phyloP scores from a whole-genome alignment of 2,797 vertebrate species.

The Hydrocynus forskahlii region DNA sequence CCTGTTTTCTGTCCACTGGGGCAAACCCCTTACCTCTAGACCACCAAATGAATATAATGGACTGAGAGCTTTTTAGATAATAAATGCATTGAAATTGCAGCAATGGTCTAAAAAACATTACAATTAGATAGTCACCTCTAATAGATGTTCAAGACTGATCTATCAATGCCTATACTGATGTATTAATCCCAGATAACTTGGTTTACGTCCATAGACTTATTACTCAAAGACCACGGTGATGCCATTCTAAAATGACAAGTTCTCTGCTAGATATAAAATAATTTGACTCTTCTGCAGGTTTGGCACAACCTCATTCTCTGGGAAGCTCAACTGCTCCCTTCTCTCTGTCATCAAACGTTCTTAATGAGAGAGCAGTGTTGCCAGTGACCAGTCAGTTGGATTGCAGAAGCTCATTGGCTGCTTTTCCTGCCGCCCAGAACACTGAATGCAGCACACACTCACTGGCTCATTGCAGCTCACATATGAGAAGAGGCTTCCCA shows the following conservation, averaged over 20 bases:
- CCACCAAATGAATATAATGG: too few relatives aligned
- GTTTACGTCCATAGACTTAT: neutral
- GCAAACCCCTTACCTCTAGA: too few relatives aligned
- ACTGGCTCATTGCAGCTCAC: slow-evolving; percentile 50
- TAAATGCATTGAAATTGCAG: too few relatives aligned
- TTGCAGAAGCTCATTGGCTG: slow-evolving; percentile 28
- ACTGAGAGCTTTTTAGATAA: too few relatives aligned
- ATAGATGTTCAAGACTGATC: too few relatives aligned
- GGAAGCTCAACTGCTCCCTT: slow-evolving; percentile 39
- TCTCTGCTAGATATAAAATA: neutral
- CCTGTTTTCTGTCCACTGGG: too few relatives aligned
- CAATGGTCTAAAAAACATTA: too few relatives aligned
- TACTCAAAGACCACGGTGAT: neutral
- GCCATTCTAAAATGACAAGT: neutral
- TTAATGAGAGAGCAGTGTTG: slow-evolving; percentile 22
- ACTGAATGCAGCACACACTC: slow-evolving; percentile 52
- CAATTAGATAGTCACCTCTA: too few relatives aligned
- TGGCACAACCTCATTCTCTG: slow-evolving; percentile 23
- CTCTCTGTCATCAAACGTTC: slow-evolving; percentile 43
- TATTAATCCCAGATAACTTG: too few relatives aligned
- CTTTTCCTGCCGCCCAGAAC: slow-evolving; percentile 46
- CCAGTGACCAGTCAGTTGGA: slow-evolving; percentile 17
- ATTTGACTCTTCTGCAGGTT: slow-evolving; percentile 50
- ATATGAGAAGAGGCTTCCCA: slow-evolving; percentile 46
- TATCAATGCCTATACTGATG: too few relatives aligned